Evolutionary conservation across 2,113 vertebrate genomes (phyloP), one percentile per base, ranked within the genome.

Genomic region (Tricholaema leucomelas): DNA sequence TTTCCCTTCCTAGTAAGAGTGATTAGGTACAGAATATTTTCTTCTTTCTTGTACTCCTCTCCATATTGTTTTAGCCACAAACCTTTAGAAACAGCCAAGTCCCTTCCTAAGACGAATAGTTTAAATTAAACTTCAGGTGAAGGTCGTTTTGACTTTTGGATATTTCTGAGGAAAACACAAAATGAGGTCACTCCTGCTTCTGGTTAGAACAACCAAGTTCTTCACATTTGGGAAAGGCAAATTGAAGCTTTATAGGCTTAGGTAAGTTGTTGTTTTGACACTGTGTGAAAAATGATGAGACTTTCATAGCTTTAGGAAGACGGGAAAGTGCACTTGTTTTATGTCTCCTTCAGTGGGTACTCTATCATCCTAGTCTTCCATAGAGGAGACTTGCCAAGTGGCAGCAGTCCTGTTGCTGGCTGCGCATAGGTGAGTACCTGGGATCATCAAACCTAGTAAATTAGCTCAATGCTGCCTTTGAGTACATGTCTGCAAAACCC

Each of bases 311-410:
- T 73, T 55, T 48, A 36, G 33, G 33, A 65, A 70, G 61, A 33
- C 9, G 25, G 2, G 67, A 33, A 69, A 74, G 42, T 54, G 23
- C 12, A 8, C 28, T 24, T 52, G 8, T 9, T 18, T 33, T 42
- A 8, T 82, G 33, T 59, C 12, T 4, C 3, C 2, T 4, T 35
- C 19, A 38, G 15, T 23, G 16, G 0, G 0, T 76, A 15, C 17
- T 66, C 20, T 35, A 12, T 74, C 33, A 79, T 63, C n/a, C 8
- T 8, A 30, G 9, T 24, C 8, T 27, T 61, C 46, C 9, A 1
- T 9, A 20, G 33, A 60, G 24, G 61, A 59, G 30, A 46, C 19
- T 8, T 44, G 8, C 33, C 3, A 6, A 5, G 17, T n/a, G 40
- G 77, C 44, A 46, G 40, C 50, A 58, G 46, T 40, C 18, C 10